These are phyloP conservation scores for Ammodytes dubius DNA, from an alignment of 2,113 vertebrate species.

Conservation along the genomic window DNA sequence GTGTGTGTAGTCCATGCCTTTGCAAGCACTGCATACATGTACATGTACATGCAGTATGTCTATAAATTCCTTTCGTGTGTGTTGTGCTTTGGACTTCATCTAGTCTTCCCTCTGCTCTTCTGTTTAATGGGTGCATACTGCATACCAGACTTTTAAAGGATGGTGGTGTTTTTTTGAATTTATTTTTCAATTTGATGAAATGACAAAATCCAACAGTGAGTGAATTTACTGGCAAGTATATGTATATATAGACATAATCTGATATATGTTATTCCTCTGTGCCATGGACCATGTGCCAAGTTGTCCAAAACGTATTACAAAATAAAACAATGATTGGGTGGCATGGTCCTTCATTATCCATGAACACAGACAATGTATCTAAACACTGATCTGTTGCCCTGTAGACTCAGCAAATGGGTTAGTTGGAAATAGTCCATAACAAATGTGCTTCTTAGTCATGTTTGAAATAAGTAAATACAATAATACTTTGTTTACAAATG, in stretches of 20 bases:
- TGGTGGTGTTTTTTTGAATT: background rate
- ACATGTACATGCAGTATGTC: conserved; percentile 31
- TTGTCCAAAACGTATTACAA: conserved; percentile 16
- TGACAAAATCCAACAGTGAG: background rate
- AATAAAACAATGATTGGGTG: background rate
- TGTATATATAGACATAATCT: no score
- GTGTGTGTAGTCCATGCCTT: background rate
- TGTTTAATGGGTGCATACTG: conserved; percentile 75
- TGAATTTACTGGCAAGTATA: background rate
- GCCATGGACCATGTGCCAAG: background rate
- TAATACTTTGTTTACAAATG: background rate
- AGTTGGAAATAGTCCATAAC: background rate
- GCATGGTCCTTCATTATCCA: background rate
- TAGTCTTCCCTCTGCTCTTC: conserved; percentile 73
- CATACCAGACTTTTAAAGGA: conserved; percentile 28
- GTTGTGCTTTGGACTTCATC: conserved; percentile 73
- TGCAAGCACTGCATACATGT: conserved; percentile 8
- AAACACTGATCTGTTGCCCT: background rate
- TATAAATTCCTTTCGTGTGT: conserved; percentile 59
- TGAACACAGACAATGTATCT: background rate
- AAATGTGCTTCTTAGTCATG: background rate
- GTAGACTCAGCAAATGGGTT: background rate
- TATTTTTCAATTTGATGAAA: background rate
- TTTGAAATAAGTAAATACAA: background rate
- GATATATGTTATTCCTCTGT: background rate